Evolutionary conservation across 2,888 invertebrate species (phyloP), one percentile per base, ranked within the genome.

Genomic region (Acronicta leporina): DNA sequence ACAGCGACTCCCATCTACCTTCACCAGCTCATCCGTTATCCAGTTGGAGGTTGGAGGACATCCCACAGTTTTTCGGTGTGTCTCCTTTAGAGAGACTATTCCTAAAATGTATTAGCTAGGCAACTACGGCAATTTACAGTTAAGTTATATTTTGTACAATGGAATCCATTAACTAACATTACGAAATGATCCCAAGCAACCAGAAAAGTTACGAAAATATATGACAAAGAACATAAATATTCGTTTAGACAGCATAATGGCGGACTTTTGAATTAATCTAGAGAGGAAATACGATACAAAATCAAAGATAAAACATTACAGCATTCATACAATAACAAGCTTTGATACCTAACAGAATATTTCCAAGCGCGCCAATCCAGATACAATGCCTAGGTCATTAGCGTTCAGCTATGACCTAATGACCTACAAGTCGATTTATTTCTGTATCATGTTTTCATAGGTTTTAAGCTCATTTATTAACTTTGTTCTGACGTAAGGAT

Each of bases 321-420:
- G 14, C 44, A 68, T 72, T 47, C 49, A 16, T 20, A 51, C 62
- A 62, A 67, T 52, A 65, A 63, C 56, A 38, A 46, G 44, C 53
- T 51, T 27, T 54, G 56, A 46, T 45, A 66, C 35, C 40, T 51
- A 42, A 20, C 20, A 63, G 44, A 67, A 58, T 27, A 63, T 72
- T 72, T 46, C 40, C 56, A 56, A 49, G 56, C 57, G 38, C 57
- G 55, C 44, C 42, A 40, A 41, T 57, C 53, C 62, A 55, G 48
- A 42, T 45, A 61, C 69, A 75, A 74, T 73, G 71, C 66, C 78
- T 77, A 66, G 80, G 72, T 80, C 79, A 81, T 67, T 77, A 77
- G 67, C 72, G 75, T 63, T 70, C 59, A 73, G 60, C 75, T 78
- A 66, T 83, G 82, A 76, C 83, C 83, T 63, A 75, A 63, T 85